Evolutionary conservation across 2,888 invertebrate species (phyloP).

Genomic region (Automeris io): DNA sequence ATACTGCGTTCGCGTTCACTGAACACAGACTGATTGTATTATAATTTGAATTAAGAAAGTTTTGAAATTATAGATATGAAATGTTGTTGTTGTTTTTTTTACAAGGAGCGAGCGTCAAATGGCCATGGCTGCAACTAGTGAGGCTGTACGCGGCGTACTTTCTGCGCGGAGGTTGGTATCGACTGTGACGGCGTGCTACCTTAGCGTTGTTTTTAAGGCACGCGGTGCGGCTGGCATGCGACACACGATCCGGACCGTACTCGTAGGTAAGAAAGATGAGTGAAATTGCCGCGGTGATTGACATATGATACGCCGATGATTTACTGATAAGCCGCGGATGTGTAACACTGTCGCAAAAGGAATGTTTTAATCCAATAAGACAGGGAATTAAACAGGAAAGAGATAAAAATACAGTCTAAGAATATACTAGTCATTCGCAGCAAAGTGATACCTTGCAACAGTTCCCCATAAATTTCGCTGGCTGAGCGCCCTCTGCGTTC

Average conservation of each 20-base stretch:
- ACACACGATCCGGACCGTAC: slow-evolving; percentile 2
- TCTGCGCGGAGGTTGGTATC: slow-evolving; percentile 49
- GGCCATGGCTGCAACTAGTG: slow-evolving; percentile 40
- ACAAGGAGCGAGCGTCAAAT: slow-evolving; percentile 43
- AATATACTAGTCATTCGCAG: neutral
- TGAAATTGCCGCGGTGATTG: slow-evolving; percentile 36
- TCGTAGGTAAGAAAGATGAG: slow-evolving; percentile 24
- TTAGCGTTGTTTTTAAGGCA: slow-evolving; percentile 62
- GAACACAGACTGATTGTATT: neutral
- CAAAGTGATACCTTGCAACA: neutral
- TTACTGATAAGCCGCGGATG: neutral
- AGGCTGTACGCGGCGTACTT: slow-evolving; percentile 39
- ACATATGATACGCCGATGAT: slow-evolving; percentile 12
- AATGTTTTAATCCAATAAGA: neutral
- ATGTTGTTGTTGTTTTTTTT: slow-evolving; percentile 11
- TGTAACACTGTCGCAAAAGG: neutral
- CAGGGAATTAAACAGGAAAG: neutral
- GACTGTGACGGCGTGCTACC: slow-evolving; percentile 56
- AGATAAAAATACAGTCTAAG: neutral
- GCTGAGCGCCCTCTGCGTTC: no score
- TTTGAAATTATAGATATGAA: neutral
- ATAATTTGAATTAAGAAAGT: neutral
- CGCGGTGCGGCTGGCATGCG: slow-evolving; percentile 36
- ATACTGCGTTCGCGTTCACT: slow-evolving; percentile 3
- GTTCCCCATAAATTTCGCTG: no score